Evolutionary conservation across 92 coral and sea anemone species (phyloP).

Genomic region (Metridium senile): DNA sequence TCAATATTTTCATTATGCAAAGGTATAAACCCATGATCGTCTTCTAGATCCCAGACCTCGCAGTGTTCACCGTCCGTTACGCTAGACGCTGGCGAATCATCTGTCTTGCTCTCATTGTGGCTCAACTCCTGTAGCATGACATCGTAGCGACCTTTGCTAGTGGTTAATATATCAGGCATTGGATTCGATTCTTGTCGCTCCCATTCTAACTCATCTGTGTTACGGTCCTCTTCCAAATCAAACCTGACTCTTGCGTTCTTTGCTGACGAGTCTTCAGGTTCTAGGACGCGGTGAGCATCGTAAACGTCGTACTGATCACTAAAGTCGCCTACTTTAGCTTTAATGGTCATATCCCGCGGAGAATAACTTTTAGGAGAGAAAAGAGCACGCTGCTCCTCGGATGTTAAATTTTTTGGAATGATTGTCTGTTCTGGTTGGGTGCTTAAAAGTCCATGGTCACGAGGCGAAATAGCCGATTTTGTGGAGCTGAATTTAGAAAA

Average conservation of each 20-base stretch:
- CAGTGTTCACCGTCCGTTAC: conserved; percentile 18
- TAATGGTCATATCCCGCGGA: background rate
- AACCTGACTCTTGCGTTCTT: conserved; percentile 21
- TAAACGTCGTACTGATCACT: conserved; percentile 16
- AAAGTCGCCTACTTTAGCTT: too few species aligned
- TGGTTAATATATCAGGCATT: conserved; percentile 6
- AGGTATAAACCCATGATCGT: conserved; percentile 2
- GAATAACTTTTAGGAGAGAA: conserved; percentile 10
- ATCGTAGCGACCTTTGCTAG: background rate
- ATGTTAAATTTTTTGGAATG: background rate
- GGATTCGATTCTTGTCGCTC: conserved; percentile 15
- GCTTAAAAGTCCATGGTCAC: too few species aligned
- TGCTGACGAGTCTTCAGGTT: background rate
- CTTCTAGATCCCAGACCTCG: conserved; percentile 29
- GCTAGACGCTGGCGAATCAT: conserved; percentile 22
- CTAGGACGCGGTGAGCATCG: conserved; percentile 1
- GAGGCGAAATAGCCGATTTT: too few species aligned
- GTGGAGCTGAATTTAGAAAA: background rate
- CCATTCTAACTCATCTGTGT: conserved; percentile 19
- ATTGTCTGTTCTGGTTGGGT: background rate
- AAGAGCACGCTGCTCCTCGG: background rate
- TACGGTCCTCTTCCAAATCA: background rate
- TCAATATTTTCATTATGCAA: conserved; percentile 10
- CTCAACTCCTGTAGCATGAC: background rate
- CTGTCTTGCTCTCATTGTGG: conserved; percentile 27